phyloP scores from a whole-genome alignment of 1,140 invertebrate species.

The Bicyclus anynana region DNA sequence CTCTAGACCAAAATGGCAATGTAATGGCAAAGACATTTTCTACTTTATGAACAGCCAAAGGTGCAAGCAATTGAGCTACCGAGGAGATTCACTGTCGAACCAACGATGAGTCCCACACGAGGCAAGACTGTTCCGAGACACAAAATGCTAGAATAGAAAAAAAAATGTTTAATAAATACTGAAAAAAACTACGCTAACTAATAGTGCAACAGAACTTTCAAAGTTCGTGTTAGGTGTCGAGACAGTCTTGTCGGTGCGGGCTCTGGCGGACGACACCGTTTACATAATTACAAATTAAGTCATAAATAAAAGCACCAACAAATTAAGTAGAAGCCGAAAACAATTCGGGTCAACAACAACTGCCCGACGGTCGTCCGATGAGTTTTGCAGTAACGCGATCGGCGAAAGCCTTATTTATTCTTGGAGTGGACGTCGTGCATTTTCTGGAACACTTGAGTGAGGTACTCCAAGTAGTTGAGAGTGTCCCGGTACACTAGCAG shows the following conservation, averaged over 20 bases:
- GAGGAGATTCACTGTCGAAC: slow-evolving; percentile 35
- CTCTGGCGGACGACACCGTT: neutral
- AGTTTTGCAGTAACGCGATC: slow-evolving; percentile 15
- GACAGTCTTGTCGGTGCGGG: slow-evolving; percentile 8
- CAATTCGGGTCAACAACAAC: slow-evolving; percentile 12
- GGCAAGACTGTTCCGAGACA: slow-evolving; percentile 17
- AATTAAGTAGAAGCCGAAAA: slow-evolving; percentile 45
- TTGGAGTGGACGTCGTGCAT: slow-evolving; percentile 40
- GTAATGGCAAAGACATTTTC: slow-evolving; percentile 70
- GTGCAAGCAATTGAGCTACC: slow-evolving; percentile 46
- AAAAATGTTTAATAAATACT: slow-evolving; percentile 3
- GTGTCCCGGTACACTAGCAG: slow-evolving; percentile 61
- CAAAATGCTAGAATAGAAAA: slow-evolving; percentile 5
- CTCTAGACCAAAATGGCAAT: slow-evolving; percentile 75
- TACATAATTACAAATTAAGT: slow-evolving; percentile 26
- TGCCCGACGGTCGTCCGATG: neutral
- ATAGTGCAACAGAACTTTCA: neutral
- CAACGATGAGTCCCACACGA: slow-evolving; percentile 10
- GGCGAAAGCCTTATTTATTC: slow-evolving; percentile 37
- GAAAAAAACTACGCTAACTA: slow-evolving; percentile 1
- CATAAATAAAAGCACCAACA: slow-evolving; percentile 41
- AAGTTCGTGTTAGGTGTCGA: slow-evolving; percentile 1
- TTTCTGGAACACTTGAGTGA: slow-evolving; percentile 54
- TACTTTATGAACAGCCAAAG: slow-evolving; percentile 60
- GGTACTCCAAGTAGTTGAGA: slow-evolving; percentile 61